Percentiles rank a stretch among this genome's conserved stretches.
Evolutionary conservation across 2,797 vertebrate genomes (phyloP).

Genomic region (Leptoclinus maculatus): DNA sequence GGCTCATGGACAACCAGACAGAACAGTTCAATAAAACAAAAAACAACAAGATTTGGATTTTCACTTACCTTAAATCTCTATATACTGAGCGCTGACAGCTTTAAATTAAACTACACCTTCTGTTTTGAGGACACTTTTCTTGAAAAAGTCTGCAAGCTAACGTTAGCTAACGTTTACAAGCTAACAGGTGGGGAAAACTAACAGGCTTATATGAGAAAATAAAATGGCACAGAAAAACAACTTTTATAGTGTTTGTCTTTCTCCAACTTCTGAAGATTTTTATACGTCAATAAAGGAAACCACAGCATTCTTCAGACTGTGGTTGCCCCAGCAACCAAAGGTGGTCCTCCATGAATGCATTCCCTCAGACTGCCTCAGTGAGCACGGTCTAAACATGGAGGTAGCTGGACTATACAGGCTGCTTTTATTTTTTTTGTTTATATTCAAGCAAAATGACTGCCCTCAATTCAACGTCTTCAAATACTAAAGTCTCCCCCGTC

Average conservation of each 20-base stretch:
- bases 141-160: background rate
- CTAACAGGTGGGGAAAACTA: background rate
- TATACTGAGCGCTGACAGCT: background rate
- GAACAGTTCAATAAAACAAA: background rate
- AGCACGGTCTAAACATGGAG: background rate
- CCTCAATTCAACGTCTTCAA: background rate
- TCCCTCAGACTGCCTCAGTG: conserved; percentile 41
- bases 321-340: conserved; percentile 62
- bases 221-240: background rate
- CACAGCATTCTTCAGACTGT: conserved; percentile 30
- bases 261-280: conserved; percentile 4
- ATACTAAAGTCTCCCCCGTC: background rate
- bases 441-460: background rate
- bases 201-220: background rate
- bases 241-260: background rate
- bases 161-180: too few species aligned
- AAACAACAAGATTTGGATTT: background rate
- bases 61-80: conserved; percentile 27
- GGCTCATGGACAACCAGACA: conserved; percentile 11
- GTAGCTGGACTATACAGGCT: background rate
- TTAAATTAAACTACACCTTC: background rate
- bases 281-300: conserved; percentile 12
- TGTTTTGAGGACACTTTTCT: background rate
- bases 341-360: conserved; percentile 41
- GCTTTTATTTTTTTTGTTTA: background rate